These are phyloP conservation scores for Crepidodera aurea DNA, from an alignment of 2,888 invertebrate genomes.

Conservation along the genomic window DNA sequence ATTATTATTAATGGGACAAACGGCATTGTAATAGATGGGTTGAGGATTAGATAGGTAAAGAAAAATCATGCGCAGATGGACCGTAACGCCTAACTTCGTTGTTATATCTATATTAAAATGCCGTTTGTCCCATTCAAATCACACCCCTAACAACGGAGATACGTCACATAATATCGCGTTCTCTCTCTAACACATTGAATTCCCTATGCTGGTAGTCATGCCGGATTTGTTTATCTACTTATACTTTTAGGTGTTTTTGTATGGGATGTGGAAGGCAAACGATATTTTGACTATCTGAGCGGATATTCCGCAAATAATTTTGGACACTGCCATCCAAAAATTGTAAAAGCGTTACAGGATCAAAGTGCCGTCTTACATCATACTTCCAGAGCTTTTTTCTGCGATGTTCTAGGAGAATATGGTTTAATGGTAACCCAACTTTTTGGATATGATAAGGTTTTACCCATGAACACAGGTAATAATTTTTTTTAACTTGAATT, in stretches of 20 bases:
- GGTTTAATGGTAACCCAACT: slow-evolving; percentile 75
- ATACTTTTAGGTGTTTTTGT: slow-evolving; percentile 74
- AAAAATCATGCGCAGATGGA: no score
- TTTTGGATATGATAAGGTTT: slow-evolving; percentile 78
- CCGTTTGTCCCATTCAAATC: no score
- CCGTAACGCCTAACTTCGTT: no score
- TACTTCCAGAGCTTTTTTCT: slow-evolving; percentile 79
- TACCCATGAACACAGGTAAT: slow-evolving; percentile 83
- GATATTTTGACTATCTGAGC: slow-evolving; percentile 80
- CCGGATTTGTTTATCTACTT: no score
- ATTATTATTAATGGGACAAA: no score
- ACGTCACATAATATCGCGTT: no score
- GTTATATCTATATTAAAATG: no score
- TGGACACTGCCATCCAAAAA: slow-evolving; percentile 80
- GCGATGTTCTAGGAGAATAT: slow-evolving; percentile 76
- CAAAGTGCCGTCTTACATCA: slow-evolving; percentile 71
- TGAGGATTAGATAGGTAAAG: no score
- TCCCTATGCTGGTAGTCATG: no score
- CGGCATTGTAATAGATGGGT: no score
- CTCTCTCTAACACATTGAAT: no score
- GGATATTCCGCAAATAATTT: slow-evolving; percentile 86
- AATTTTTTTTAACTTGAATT: neutral
- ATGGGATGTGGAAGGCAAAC: slow-evolving; percentile 83
- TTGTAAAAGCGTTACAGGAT: slow-evolving; percentile 68
- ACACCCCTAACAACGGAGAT: no score